Conservation (phyloP, 2,888 invertebrate species). For the Caenorhabditis virilis region DNA sequence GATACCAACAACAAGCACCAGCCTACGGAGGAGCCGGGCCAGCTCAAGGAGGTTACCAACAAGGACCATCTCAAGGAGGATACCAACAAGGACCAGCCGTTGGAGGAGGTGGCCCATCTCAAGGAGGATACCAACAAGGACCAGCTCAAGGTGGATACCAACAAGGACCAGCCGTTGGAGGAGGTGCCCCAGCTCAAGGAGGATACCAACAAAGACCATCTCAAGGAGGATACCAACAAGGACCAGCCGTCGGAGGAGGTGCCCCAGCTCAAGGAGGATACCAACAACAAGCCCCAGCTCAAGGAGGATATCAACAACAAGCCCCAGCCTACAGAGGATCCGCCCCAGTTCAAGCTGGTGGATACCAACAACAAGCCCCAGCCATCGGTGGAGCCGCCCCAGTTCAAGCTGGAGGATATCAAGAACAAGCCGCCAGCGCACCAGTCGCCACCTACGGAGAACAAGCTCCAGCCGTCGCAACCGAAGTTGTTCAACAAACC, state of each 20-base stretch:
- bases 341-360: not conserved
- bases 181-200: not conserved
- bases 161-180: slow-evolving; percentile 4
- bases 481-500: slow-evolving; percentile 3
- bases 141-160: slow-evolving; percentile 2
- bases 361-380: no score
- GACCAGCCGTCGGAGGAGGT: slow-evolving; percentile 1
- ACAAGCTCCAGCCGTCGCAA: not conserved
- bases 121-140: slow-evolving; percentile 5
- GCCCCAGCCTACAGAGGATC: not conserved
- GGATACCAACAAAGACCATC: slow-evolving; percentile 4
- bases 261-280: slow-evolving; percentile 3
- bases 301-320: slow-evolving; percentile 4
- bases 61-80: not conserved
- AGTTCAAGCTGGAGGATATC: no score
- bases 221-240: slow-evolving; percentile 5
- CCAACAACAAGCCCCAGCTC: slow-evolving; percentile 9
- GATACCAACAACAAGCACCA: slow-evolving; percentile 9
- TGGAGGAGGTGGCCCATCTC: slow-evolving; percentile 1
- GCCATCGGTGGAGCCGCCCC: no score
- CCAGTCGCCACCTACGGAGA: slow-evolving; percentile 4
- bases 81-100: slow-evolving; percentile 2
- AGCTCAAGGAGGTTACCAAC: slow-evolving; percentile 3
- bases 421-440: no score
- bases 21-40: not conserved